Evolutionary conservation across 2,113 vertebrate species (phyloP).

Genomic region (Syngnathus floridae): DNA sequence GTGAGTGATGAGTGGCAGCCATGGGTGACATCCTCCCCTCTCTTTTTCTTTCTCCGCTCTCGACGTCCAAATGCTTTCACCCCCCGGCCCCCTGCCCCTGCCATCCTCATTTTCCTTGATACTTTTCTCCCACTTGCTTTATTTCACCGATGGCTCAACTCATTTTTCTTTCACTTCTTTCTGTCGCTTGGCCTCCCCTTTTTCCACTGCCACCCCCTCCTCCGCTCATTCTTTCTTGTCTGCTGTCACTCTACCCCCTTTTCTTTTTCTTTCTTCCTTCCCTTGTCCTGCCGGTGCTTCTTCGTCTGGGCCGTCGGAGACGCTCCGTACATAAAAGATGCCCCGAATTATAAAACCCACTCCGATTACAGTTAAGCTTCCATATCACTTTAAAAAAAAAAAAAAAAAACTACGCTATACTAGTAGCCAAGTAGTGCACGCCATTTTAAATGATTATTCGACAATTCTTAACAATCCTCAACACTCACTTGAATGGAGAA

Average conservation of each 20-base stretch:
- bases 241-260: conserved; percentile 59
- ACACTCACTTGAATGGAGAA: too few species aligned
- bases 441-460: too few species aligned
- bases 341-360: conserved; percentile 25
- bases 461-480: too few species aligned
- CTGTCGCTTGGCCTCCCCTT: conserved; percentile 54
- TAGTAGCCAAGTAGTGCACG: too few species aligned
- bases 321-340: conserved; percentile 53
- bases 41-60: conserved; percentile 34
- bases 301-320: conserved; percentile 41
- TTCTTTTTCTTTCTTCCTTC: conserved; percentile 37
- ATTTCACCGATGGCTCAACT: conserved; percentile 61
- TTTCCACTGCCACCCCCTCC: conserved; percentile 44
- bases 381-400: too few species aligned
- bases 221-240: conserved; percentile 53
- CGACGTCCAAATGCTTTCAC: conserved; percentile 44
- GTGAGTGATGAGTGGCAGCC: conserved; percentile 77
- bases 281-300: conserved; percentile 31
- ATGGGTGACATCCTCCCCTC: conserved; percentile 66
- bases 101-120: conserved; percentile 36
- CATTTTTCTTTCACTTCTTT: conserved; percentile 60
- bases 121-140: conserved; percentile 47
- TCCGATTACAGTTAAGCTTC: conserved; percentile 17
- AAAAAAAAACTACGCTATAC: too few species aligned
- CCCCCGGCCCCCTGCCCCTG: conserved; percentile 22